Evolutionary conservation across 2,888 invertebrate species (phyloP).

Genomic region (Drosophila multiciliata): DNA sequence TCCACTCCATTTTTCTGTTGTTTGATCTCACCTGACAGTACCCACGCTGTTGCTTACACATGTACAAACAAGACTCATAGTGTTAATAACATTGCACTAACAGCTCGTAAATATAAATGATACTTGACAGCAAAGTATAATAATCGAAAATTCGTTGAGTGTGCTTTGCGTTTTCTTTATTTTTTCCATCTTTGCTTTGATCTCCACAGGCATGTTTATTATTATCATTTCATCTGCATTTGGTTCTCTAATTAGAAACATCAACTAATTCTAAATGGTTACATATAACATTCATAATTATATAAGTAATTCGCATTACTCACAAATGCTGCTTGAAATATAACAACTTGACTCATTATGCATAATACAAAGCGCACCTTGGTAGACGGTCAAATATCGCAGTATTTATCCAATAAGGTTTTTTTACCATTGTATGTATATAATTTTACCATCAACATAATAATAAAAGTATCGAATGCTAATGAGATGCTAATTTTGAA

Average conservation of each 20-base stretch:
- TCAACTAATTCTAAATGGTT: constrained; percentile 30
- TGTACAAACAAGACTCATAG: constrained; percentile 21
- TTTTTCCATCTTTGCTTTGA: constrained; percentile 26
- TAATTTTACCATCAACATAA: constrained; percentile 40
- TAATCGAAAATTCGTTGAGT: constrained; percentile 17
- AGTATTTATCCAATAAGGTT: constrained; percentile 33
- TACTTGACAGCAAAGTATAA: constrained; percentile 9
- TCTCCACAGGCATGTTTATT: constrained; percentile 42
- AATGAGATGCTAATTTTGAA: constrained; percentile 67
- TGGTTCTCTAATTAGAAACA: constrained; percentile 19
- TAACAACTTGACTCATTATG: constrained; percentile 25
- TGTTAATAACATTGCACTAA: constrained; percentile 68
- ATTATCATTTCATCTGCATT: constrained; percentile 43
- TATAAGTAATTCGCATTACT: constrained; percentile 14
- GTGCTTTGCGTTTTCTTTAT: constrained; percentile 11
- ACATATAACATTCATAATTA: constrained; percentile 31
- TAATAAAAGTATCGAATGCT: constrained; percentile 69
- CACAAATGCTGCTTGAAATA: constrained; percentile 23
- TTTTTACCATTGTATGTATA: constrained; percentile 40
- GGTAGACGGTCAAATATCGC: constrained; percentile 25
- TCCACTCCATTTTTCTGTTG: constrained; percentile 23
- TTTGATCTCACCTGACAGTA: constrained; percentile 16
- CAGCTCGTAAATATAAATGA: constrained; percentile 69
- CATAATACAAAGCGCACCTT: constrained; percentile 14
- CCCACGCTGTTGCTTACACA: constrained; percentile 24